Evolutionary conservation across 2,888 invertebrate genomes (phyloP).

Genomic region (Ecliptopera silaceata): DNA sequence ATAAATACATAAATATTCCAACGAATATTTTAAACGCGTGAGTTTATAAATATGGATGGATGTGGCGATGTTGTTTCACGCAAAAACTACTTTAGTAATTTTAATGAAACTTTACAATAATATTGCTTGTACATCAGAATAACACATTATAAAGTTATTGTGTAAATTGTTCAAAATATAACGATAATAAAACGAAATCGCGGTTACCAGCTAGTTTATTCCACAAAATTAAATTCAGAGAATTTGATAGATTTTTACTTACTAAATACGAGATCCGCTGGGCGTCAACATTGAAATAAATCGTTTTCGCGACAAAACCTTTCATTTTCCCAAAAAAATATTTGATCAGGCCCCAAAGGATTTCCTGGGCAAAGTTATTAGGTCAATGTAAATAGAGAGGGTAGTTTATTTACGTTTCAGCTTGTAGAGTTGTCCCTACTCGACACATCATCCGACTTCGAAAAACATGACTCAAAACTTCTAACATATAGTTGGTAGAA

Average conservation of each 20-base stretch:
- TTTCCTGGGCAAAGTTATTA: slow-evolving; percentile 53
- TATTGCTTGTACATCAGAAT: too few species aligned
- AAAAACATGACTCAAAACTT: not conserved
- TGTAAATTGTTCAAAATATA: too few species aligned
- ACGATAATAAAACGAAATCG: too few species aligned
- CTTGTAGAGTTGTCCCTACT: slow-evolving; percentile 46
- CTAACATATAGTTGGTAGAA: not conserved
- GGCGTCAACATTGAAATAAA: slow-evolving; percentile 35
- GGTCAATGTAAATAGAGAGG: slow-evolving; percentile 60
- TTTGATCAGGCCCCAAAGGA: slow-evolving; percentile 48
- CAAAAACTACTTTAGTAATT: too few species aligned
- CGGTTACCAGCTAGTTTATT: too few species aligned
- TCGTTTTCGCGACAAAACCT: slow-evolving; percentile 35
- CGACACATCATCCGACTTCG: slow-evolving; percentile 41
- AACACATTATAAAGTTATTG: too few species aligned
- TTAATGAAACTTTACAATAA: too few species aligned
- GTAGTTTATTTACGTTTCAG: slow-evolving; percentile 51
- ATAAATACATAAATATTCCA: too few species aligned
- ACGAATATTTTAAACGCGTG: too few species aligned
- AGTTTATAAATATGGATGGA: too few species aligned
- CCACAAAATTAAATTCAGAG: slow-evolving; percentile 3
- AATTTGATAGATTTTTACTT: slow-evolving; percentile 22
- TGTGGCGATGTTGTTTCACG: too few species aligned
- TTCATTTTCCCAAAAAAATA: slow-evolving; percentile 49
- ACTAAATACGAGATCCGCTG: slow-evolving; percentile 1